phyloP scores from a whole-genome alignment of 2,113 vertebrate genomes.

The Sisor rabdophorus region DNA sequence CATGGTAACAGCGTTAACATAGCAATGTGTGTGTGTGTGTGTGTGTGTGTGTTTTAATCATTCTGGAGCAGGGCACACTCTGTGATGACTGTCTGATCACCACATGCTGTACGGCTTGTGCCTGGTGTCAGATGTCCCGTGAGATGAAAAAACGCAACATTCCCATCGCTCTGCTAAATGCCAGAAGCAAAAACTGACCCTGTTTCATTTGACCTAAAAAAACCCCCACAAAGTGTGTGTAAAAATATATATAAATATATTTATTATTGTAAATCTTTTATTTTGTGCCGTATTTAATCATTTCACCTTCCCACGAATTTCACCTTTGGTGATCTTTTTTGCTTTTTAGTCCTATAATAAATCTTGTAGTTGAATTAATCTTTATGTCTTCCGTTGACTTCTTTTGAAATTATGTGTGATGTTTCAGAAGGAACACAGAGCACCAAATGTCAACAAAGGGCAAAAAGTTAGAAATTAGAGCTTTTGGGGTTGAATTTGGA shows the following conservation, averaged over 20 bases:
- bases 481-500: too few relatives aligned
- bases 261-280: neutral
- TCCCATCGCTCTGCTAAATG: conserved; percentile 41
- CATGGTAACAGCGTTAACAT: too few relatives aligned
- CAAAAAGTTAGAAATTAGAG: too few relatives aligned
- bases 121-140: conserved; percentile 53
- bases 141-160: conserved; percentile 45
- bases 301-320: neutral
- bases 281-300: neutral
- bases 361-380: neutral
- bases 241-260: neutral
- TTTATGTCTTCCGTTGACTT: too few relatives aligned
- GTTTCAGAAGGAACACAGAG: too few relatives aligned
- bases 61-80: conserved; percentile 39
- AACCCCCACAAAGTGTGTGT: neutral
- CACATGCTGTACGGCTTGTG: conserved; percentile 37
- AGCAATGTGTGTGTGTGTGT: too few relatives aligned
- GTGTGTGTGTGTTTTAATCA: too few relatives aligned
- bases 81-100: conserved; percentile 48
- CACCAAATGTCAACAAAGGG: too few relatives aligned
- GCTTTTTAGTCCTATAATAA: neutral
- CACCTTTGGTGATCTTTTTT: neutral
- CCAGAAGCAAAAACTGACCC: neutral
- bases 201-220: neutral
- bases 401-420: too few relatives aligned